Percentiles rank a stretch among this genome's conserved stretches.
phyloP scores from a whole-genome alignment of 1,140 invertebrate genomes.

The Brachionus calyciflorus region DNA sequence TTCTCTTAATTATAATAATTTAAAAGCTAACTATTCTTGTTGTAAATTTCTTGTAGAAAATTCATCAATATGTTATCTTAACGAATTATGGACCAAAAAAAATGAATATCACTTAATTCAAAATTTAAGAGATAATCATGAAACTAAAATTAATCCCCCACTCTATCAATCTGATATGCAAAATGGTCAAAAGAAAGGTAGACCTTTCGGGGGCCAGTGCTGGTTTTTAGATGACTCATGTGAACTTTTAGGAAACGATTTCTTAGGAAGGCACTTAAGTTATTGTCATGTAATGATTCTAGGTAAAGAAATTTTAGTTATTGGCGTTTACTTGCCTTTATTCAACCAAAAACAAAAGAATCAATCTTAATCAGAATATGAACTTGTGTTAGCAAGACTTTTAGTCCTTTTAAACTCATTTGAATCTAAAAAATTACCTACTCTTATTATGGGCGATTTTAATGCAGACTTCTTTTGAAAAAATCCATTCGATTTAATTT shows the following conservation, averaged over 20 bases:
- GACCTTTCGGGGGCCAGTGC: not conserved
- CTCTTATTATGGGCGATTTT: not conserved
- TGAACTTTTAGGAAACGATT: not conserved
- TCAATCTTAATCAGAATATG: not conserved
- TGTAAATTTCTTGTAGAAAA: not conserved
- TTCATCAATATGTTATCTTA: not conserved
- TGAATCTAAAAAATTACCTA: not conserved
- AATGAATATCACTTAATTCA: not conserved
- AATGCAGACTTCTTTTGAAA: not conserved
- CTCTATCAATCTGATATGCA: not conserved
- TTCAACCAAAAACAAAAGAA: not conserved
- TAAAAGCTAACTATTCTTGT: not conserved
- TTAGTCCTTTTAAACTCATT: not conserved
- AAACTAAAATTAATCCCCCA: not conserved
- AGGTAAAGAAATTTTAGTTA: not conserved
- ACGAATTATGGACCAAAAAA: not conserved
- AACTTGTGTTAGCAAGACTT: not conserved
- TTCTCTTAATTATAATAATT: not conserved
- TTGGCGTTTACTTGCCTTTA: not conserved
- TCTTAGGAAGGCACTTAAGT: not conserved
- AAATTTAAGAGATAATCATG: not conserved
- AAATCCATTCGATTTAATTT: too few relatives aligned
- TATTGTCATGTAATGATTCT: not conserved
- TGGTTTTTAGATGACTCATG: not conserved
- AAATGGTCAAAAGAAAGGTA: not conserved